Evolutionary conservation across 2,888 invertebrate genomes (phyloP).

Genomic region (Dicranocentrus wangi): DNA sequence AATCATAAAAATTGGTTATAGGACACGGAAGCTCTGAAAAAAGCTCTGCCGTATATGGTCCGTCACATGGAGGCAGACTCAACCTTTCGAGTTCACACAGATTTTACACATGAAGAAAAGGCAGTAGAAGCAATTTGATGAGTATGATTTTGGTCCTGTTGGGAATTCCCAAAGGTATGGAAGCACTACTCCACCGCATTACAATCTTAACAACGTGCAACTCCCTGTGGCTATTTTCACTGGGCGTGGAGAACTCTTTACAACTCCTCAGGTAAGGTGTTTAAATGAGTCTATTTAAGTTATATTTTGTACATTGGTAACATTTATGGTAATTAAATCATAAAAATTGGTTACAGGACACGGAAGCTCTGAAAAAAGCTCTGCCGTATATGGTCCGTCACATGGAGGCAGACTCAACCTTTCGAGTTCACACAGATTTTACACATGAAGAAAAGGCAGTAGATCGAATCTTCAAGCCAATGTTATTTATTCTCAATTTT

Average conservation of each 20-base stretch:
- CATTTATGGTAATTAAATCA: too few relatives aligned
- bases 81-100: constrained; percentile 49
- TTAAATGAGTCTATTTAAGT: not conserved
- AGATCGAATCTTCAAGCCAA: constrained; percentile 48
- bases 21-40: constrained; percentile 40
- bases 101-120: constrained; percentile 50
- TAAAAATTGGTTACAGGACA: constrained; percentile 47
- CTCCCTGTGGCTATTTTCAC: constrained; percentile 43
- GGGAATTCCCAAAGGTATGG: constrained; percentile 40
- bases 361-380: constrained; percentile 15
- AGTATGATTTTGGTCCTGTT: constrained; percentile 47
- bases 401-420: constrained; percentile 37
- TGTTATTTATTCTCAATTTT: constrained; percentile 21
- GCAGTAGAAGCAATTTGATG: constrained; percentile 45
- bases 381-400: constrained; percentile 44
- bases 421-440: constrained; percentile 55
- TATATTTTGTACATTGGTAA: too few relatives aligned
- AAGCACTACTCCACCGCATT: constrained; percentile 28
- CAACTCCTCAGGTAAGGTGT: constrained; percentile 18
- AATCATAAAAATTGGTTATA: too few relatives aligned
- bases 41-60: constrained; percentile 32
- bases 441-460: constrained; percentile 47
- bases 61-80: constrained; percentile 14
- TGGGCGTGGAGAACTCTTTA: constrained; percentile 38
- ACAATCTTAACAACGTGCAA: constrained; percentile 34